A percentile compares a stretch with the other conserved stretches of the same genome.
phyloP scores from a whole-genome alignment of 2,797 vertebrate genomes.

The Furcifer pardalis region DNA sequence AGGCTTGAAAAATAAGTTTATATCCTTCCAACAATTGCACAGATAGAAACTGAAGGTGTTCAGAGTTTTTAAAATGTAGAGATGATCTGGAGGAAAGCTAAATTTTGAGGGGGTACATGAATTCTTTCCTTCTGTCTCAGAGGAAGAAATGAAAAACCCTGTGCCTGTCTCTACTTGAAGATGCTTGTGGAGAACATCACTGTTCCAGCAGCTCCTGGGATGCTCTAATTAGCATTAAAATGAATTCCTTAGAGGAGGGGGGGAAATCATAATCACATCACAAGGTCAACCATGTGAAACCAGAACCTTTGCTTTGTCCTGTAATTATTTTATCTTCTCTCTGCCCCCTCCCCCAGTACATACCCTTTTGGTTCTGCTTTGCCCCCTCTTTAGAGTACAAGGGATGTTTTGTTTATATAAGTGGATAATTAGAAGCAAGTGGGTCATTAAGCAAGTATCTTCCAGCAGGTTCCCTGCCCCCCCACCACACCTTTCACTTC shows the following conservation, averaged over 20 bases:
- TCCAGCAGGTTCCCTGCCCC: constrained; percentile 16
- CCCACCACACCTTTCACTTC: neutral
- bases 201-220: neutral
- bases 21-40: neutral
- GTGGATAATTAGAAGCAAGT: constrained; percentile 43
- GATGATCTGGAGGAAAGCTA: neutral
- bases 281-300: neutral
- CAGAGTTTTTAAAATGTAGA: neutral
- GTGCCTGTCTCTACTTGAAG: neutral
- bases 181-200: neutral
- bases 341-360: neutral
- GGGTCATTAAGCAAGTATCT: constrained; percentile 50
- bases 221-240: neutral
- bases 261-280: neutral
- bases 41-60: constrained; percentile 7
- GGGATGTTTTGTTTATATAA: constrained; percentile 16
- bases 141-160: neutral
- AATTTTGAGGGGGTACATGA: neutral
- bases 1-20: constrained; percentile 8
- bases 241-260: neutral
- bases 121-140: too few relatives aligned
- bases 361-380: neutral
- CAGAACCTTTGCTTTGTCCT: rapidly evolving
- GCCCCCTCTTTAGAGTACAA: neutral
- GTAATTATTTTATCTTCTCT: neutral